Evolutionary conservation across 1,140 invertebrate genomes (phyloP).

Genomic region (Euborellia annulipes): DNA sequence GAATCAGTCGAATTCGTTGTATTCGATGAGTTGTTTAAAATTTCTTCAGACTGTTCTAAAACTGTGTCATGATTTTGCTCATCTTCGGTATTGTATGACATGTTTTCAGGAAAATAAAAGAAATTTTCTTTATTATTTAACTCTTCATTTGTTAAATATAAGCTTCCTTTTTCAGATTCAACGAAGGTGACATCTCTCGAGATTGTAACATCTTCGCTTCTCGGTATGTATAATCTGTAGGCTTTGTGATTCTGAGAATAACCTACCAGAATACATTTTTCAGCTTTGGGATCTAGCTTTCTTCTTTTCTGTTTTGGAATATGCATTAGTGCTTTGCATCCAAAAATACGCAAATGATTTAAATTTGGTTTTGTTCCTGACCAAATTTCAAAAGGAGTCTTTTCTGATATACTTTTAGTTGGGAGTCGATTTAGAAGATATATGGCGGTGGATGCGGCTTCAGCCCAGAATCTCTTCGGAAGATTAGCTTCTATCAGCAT

Average conservation of each 20-base stretch:
- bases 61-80: no score
- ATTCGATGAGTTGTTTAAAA: background rate
- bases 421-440: conserved; percentile 29
- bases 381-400: conserved; percentile 29
- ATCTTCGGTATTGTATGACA: background rate
- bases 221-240: no score
- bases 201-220: background rate
- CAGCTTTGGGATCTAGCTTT: conserved; percentile 25
- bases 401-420: conserved; percentile 22
- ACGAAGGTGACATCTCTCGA: conserved; percentile 2
- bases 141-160: background rate
- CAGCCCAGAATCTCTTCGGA: conserved; percentile 24
- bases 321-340: conserved; percentile 24
- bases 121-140: background rate
- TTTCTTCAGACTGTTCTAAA: background rate
- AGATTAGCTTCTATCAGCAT: conserved; percentile 23
- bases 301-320: conserved; percentile 22
- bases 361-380: conserved; percentile 28
- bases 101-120: background rate
- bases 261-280: no score
- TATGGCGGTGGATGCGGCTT: conserved; percentile 23
- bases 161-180: background rate
- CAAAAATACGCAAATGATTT: conserved; percentile 30
- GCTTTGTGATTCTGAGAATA: no score
- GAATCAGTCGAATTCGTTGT: no score